phyloP scores from a whole-genome alignment of 2,888 invertebrate genomes.

The Cryptocheilus praepositus region DNA sequence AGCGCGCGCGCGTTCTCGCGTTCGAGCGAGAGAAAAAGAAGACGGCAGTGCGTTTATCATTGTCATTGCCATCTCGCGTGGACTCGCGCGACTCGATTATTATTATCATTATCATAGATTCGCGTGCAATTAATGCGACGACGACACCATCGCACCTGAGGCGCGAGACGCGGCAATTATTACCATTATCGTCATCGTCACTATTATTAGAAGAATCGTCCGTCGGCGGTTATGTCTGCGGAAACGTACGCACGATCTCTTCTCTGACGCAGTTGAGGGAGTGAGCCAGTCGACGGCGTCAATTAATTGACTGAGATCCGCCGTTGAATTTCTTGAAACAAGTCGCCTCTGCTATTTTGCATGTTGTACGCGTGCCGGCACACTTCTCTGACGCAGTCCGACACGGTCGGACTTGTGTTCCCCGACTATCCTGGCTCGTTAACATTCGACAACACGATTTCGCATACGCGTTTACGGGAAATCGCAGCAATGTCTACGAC shows the following conservation, averaged over 20 bases:
- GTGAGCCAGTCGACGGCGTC: conserved; percentile 23
- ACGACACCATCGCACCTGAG: conserved; percentile 16
- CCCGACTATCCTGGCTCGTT: background rate
- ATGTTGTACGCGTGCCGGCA: too few species aligned
- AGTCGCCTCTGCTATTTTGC: too few species aligned
- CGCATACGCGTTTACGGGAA: background rate
- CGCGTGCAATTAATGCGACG: conserved; percentile 33
- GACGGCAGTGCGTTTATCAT: background rate
- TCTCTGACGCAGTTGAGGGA: conserved; percentile 34
- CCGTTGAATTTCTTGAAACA: background rate
- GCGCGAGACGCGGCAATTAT: conserved; percentile 37
- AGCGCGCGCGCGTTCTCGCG: too few species aligned
- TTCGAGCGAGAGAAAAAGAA: too few species aligned
- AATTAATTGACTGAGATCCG: conserved; percentile 31
- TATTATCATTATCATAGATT: conserved; percentile 26
- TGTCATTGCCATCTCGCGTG: conserved; percentile 1
- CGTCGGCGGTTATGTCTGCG: conserved; percentile 34
- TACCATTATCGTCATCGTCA: conserved; percentile 50
- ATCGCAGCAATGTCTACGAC: background rate
- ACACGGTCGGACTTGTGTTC: too few species aligned
- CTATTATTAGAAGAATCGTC: conserved; percentile 39
- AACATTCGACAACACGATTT: background rate
- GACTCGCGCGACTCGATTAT: conserved; percentile 8
- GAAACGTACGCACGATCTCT: conserved; percentile 6
- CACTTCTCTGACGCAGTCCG: too few species aligned